Evolutionary conservation across 2,797 vertebrate genomes (phyloP), one percentile per base, ranked within the genome.

Genomic region (Enteromius mattozi): DNA sequence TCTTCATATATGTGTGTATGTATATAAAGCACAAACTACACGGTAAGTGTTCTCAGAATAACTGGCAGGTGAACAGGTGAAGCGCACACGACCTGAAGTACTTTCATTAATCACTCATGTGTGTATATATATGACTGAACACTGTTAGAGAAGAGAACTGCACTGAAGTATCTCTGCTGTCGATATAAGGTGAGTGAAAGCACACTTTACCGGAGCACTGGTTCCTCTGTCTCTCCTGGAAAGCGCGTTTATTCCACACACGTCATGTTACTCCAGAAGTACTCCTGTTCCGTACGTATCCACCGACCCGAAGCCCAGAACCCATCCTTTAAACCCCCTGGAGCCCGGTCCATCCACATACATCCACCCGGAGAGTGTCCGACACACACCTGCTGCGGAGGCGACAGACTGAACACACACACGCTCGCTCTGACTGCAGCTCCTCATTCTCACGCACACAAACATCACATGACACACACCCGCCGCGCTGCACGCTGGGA

Each of bases 381-480:
- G 10, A 30, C 9, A 13, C 21, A 51, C 71, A 49, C 71, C 45
- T 74, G 51, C 13, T 2, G 19, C n/a, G 21, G n/a, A 47, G 3
- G 3, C 6, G 40, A 33, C 27, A 79, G 61, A 65, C 78, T 5
- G n/a, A 14, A 30, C 59, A 42, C 40, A 27, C 59, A 30, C 59
- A 63, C 59, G 2, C 59, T 63, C 24, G 24, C 59, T 30, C 0
- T 30, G 59, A 63, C 24, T 63, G 59, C 24, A 14, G 49, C 74
- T 68, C 27, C 56, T 27, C 65, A 56, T 33, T 35, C 76, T 8
- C 61, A 33, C 77, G 45, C 85, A 61, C 47, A 27, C 19, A 68
- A 17, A 3, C 30, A 24, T 45, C 21, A 16, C n/a, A 12, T 17
- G 21, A 35, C 68, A 54, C 33, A 27, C 42, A 13, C 30, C 9